Evolutionary conservation across 2,113 vertebrate species (phyloP).

Genomic region (Pomatorhinus ruficollis): DNA sequence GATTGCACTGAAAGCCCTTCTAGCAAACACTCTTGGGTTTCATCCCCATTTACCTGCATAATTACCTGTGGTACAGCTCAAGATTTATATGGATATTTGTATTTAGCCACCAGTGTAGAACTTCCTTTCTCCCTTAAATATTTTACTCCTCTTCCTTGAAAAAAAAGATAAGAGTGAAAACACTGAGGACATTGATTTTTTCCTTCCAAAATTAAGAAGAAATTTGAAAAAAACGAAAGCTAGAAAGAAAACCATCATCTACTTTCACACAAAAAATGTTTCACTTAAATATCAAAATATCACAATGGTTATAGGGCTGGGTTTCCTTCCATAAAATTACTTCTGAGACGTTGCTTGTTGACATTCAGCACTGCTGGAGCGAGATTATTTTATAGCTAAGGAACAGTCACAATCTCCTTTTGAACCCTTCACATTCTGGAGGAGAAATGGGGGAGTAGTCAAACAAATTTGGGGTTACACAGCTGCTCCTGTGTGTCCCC

Average conservation of each 20-base stretch:
- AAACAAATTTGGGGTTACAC: background rate
- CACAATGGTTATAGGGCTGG: background rate
- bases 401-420: background rate
- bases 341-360: background rate
- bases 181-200: background rate
- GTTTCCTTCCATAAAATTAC: background rate
- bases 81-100: background rate
- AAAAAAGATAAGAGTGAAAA: background rate
- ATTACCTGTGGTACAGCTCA: background rate
- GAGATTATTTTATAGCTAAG: background rate
- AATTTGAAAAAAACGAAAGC: background rate
- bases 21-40: background rate
- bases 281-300: background rate
- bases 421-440: background rate
- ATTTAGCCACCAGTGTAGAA: background rate
- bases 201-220: background rate
- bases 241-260: background rate
- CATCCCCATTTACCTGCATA: background rate
- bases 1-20: background rate
- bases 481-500: background rate
- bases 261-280: background rate
- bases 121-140: background rate
- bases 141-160: background rate
- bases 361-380: background rate
- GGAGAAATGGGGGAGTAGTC: background rate